These are phyloP conservation scores for Synanthedon myopaeformis DNA, from an alignment of 2,888 invertebrate species.

Conservation along the genomic window DNA sequence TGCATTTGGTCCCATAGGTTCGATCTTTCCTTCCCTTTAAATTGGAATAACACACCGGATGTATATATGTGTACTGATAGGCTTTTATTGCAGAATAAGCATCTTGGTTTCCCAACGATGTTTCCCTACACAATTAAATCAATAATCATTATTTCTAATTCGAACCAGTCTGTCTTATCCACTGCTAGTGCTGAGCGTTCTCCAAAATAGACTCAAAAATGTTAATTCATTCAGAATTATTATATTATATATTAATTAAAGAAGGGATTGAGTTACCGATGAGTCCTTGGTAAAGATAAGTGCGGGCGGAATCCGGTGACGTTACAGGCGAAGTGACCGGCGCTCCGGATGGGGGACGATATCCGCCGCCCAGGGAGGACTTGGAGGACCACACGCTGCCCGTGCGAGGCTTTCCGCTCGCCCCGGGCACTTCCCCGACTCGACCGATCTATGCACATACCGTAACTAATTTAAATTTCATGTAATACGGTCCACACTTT, in stretches of 20 bases:
- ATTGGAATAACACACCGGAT: not conserved
- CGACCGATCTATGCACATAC: not conserved
- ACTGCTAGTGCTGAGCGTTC: not conserved
- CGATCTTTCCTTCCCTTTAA: slow-evolving; percentile 80
- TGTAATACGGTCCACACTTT: too few relatives aligned
- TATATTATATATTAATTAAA: too few relatives aligned
- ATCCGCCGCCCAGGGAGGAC: slow-evolving; percentile 86
- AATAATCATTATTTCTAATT: too few relatives aligned
- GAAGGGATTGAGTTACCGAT: slow-evolving; percentile 53
- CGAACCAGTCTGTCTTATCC: not conserved
- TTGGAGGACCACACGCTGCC: slow-evolving; percentile 94
- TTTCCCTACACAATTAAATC: too few relatives aligned
- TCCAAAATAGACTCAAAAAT: not conserved
- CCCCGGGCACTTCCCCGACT: slow-evolving; percentile 1
- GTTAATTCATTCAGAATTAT: too few relatives aligned
- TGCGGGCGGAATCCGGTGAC: slow-evolving; percentile 89
- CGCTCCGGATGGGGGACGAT: slow-evolving; percentile 88
- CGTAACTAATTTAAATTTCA: not conserved
- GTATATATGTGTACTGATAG: too few relatives aligned
- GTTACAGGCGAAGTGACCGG: slow-evolving; percentile 88
- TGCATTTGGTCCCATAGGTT: slow-evolving; percentile 98
- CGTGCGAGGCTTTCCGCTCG: slow-evolving; percentile 77
- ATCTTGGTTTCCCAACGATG: too few relatives aligned
- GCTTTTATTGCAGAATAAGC: too few relatives aligned
- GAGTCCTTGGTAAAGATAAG: slow-evolving; percentile 92